phyloP scores from a whole-genome alignment of 2,888 invertebrate genomes.

The Sericinus montela region DNA sequence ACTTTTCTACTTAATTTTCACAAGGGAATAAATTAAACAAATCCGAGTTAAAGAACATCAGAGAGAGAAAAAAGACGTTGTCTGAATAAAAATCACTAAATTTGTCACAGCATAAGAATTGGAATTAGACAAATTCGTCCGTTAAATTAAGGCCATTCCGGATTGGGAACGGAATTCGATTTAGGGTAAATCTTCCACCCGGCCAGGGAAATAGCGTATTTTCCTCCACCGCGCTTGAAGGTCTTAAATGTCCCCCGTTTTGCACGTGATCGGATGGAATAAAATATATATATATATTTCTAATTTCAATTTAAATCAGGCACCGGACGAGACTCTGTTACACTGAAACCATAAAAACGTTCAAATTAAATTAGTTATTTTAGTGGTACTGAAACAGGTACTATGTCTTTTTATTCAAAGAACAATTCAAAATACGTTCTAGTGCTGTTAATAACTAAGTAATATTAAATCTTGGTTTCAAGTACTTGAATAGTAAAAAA shows the following conservation, averaged over 20 bases:
- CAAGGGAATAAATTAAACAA: constrained; percentile 7
- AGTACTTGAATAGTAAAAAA: no score
- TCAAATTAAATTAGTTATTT: neutral
- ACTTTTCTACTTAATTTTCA: neutral
- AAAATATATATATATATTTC: constrained; percentile 72
- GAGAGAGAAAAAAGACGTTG: constrained; percentile 37
- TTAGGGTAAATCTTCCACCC: constrained; percentile 65
- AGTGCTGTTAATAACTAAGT: no score
- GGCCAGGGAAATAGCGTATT: constrained; percentile 53
- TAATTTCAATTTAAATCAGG: constrained; percentile 74
- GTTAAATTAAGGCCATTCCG: constrained; percentile 75
- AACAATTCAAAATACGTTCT: no score
- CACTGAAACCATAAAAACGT: constrained; percentile 1
- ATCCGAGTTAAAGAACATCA: constrained; percentile 10
- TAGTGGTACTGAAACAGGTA: neutral
- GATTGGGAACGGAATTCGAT: constrained; percentile 66
- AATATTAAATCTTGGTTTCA: no score
- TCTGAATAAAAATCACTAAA: constrained; percentile 72
- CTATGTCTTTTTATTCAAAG: no score
- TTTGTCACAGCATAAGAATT: constrained; percentile 76
- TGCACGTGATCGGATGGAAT: constrained; percentile 68
- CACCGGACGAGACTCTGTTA: neutral
- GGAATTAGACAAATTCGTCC: constrained; percentile 78
- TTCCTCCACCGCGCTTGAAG: constrained; percentile 48
- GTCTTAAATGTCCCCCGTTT: constrained; percentile 46